phyloP scores from a whole-genome alignment of 2,888 invertebrate genomes.

The Nowickia ferox region DNA sequence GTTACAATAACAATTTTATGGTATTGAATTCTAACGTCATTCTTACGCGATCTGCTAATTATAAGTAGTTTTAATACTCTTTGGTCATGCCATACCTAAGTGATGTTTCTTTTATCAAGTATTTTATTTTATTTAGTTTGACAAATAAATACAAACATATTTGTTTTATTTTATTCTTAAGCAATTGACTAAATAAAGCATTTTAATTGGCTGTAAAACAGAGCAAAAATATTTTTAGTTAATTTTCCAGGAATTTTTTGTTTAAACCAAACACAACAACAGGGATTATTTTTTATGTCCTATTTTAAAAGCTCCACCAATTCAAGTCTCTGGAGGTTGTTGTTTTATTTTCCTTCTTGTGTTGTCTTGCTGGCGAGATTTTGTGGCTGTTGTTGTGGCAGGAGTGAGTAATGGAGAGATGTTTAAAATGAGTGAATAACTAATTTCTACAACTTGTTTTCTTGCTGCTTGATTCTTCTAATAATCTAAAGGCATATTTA shows the following conservation, averaged over 20 bases:
- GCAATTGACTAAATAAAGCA: slow-evolving; percentile 70
- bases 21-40: slow-evolving; percentile 64
- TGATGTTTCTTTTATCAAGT: slow-evolving; percentile 16
- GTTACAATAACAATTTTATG: slow-evolving; percentile 61
- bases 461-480: slow-evolving; percentile 7
- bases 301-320: slow-evolving; percentile 10
- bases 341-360: slow-evolving; percentile 24
- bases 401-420: slow-evolving; percentile 34
- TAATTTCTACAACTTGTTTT: slow-evolving; percentile 71
- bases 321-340: slow-evolving; percentile 55
- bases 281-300: slow-evolving; percentile 16
- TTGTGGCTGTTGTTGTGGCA: slow-evolving; percentile 2
- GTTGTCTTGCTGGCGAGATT: slow-evolving; percentile 1
- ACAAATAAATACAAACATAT: slow-evolving; percentile 44
- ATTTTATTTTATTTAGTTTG: slow-evolving; percentile 37
- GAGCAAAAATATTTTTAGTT: slow-evolving; percentile 61
- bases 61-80: slow-evolving; percentile 34
- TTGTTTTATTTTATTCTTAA: slow-evolving; percentile 54
- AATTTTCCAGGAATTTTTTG: slow-evolving; percentile 55
- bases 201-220: slow-evolving; percentile 72
- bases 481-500: slow-evolving; percentile 2
- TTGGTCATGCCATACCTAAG: neutral
- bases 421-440: slow-evolving; percentile 69
- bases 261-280: slow-evolving; percentile 8
- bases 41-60: slow-evolving; percentile 50